Evolutionary conservation across 2,113 vertebrate genomes (phyloP), one percentile per base, ranked within the genome.

Genomic region (Haemorhous mexicanus): DNA sequence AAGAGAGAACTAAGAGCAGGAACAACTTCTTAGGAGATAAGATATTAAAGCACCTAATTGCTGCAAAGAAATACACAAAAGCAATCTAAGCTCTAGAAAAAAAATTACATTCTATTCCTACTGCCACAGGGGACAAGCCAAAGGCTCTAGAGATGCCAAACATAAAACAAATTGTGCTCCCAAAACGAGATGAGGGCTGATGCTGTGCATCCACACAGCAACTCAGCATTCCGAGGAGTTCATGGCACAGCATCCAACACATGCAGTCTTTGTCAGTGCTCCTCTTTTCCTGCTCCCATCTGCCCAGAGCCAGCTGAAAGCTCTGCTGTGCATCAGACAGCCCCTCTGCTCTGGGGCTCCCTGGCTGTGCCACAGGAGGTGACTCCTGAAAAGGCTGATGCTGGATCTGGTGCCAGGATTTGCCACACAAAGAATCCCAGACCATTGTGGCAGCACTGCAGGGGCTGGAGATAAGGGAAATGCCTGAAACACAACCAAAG

Each of bases 201-300:
- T 44, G 55, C 59, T 70, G 55, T 28, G n/a, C 61, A 55, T 13
- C 2, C 19, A 73, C 43, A 20, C 59, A 84, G 47, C 39, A 35
- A 6, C 39, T 44, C 72, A 11, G 79, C 43, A 53, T 35, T 64
- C n/a, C 16, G 67, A 73, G 39, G 22, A 52, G 67, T 74, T 76
- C 32, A 68, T 69, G n/a, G 69, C 82, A 64, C 33, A 58, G 78
- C 66, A n/a, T 0, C 53, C 79, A 87, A 10, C 72, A 18, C 50
- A 5, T 4, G 50, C 27, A 44, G 15, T 27, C 35, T 50, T 35
- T 63, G 68, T 33, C 79, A 17, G 37, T 55, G 19, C 27, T 76
- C 39, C 77, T 94, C 59, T 18, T 83, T 73, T 85, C 70, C 90
- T 85, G 75, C 79, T 92, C 90, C 94, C 90, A 76, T 79, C 85